Evolutionary conservation across 1,140 invertebrate genomes (phyloP).

Genomic region (Aphis craccivora): DNA sequence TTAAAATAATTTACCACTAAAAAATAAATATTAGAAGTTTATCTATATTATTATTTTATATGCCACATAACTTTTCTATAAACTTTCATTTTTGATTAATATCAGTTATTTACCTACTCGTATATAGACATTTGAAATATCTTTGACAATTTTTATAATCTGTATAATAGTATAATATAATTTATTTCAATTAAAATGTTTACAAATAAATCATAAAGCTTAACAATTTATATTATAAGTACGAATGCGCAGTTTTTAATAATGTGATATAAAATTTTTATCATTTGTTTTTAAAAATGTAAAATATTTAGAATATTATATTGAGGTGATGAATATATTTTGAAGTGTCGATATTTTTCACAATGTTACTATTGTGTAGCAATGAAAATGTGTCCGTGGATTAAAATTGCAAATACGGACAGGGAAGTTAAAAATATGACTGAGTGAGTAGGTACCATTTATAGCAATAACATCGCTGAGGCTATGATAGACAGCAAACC

Average conservation of each 20-base stretch:
- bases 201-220: neutral
- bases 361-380: neutral
- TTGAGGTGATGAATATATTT: neutral
- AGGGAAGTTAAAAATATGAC: neutral
- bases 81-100: too few species aligned
- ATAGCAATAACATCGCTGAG: slow-evolving; percentile 26
- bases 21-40: too few species aligned
- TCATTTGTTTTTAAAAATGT: neutral
- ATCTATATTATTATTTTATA: too few species aligned
- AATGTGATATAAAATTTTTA: neutral
- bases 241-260: neutral
- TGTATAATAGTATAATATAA: too few species aligned
- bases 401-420: neutral
- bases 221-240: neutral
- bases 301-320: neutral
- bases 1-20: too few species aligned
- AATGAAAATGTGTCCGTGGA: neutral
- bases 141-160: too few species aligned
- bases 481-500: neutral
- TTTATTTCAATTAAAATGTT: neutral
- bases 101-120: neutral
- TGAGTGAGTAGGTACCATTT: neutral
- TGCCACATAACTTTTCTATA: too few species aligned
- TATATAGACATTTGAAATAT: neutral
- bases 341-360: neutral